Conservation (phyloP, 2,888 invertebrate species). For the Meteorus cinctellus region DNA sequence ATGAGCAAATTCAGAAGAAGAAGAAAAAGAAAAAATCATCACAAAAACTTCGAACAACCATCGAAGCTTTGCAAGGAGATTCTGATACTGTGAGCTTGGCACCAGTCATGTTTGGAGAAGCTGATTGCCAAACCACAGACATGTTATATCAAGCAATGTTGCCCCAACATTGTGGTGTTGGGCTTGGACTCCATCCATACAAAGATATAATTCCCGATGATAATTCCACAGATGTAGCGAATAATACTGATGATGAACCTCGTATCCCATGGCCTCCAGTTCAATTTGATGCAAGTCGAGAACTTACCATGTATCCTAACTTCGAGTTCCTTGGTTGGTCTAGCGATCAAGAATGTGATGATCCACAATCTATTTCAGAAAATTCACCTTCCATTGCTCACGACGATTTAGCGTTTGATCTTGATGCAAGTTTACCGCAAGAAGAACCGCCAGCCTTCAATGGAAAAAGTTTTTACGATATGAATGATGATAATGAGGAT, state of each 20-base stretch:
- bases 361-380: constrained; percentile 25
- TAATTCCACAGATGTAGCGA: neutral
- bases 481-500: constrained; percentile 46
- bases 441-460: constrained; percentile 44
- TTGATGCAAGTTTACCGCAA: constrained; percentile 60
- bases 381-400: constrained; percentile 38
- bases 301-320: constrained; percentile 78
- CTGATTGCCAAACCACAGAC: constrained; percentile 63
- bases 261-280: constrained; percentile 36
- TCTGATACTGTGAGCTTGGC: constrained; percentile 52
- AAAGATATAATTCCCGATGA: constrained; percentile 60
- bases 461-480: neutral
- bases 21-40: constrained; percentile 55
- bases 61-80: constrained; percentile 54
- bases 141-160: constrained; percentile 59
- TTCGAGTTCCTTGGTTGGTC: constrained; percentile 80
- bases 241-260: neutral
- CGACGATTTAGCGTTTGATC: constrained; percentile 60
- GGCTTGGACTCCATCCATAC: constrained; percentile 55
- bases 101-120: constrained; percentile 55
- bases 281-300: constrained; percentile 70
- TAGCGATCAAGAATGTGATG: constrained; percentile 72
- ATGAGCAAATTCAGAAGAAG: neutral
- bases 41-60: constrained; percentile 50
- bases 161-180: constrained; percentile 57